Base-by-base conservation (phyloP, 2,888 invertebrate species). In the Platycheirus albimanus region DNA sequence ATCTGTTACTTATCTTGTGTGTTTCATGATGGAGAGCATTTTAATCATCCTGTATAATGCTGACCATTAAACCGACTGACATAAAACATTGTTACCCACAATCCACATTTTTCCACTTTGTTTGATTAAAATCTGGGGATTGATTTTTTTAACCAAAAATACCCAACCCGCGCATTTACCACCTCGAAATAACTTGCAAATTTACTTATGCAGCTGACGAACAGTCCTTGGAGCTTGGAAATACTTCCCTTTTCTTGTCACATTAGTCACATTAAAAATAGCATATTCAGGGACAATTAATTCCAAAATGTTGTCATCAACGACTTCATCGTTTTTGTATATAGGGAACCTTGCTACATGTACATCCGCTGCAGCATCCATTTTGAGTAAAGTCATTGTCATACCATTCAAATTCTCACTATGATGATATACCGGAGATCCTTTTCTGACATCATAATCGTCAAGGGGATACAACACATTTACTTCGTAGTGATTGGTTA, bases 401-500 rank as follows among this genome's bases (percentile, higher is more conserved):
- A 33, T 33, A 33, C 7, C 30, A 33, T 33, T 33, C 30, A 4
- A 8, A 33, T 33, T 8, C 5, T 8, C 15, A 17, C n/a, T n/a
- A n/a, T n/a, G n/a, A n/a, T n/a, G n/a, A n/a, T n/a, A n/a, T n/a
- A 4, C 4, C 8, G 13, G 20, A 56, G 54, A 56, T 4, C 13
- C 19, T 13, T 36, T 56, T 38, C 38, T 20, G 7, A 13, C 28
- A 19, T 19, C 54, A 54, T 20, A 17, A 54, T 38, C 20, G 38
- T 56, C 38, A 24, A 56, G 56, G 56, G 56, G 38, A 56, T 56
- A 38, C 11, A 56, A 38, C 13, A 41, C 24, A 56, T 41, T 56
- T 38, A 41, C 5, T 24, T n/a, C n/a, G n/a, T n/a, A 41, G 38
- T 41, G 56, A 56, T 56, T 56, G 56, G 56, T 56, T 56, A 5